Evolutionary conservation across 2,113 vertebrate species (phyloP).

Genomic region (Pedionomus torquatus): DNA sequence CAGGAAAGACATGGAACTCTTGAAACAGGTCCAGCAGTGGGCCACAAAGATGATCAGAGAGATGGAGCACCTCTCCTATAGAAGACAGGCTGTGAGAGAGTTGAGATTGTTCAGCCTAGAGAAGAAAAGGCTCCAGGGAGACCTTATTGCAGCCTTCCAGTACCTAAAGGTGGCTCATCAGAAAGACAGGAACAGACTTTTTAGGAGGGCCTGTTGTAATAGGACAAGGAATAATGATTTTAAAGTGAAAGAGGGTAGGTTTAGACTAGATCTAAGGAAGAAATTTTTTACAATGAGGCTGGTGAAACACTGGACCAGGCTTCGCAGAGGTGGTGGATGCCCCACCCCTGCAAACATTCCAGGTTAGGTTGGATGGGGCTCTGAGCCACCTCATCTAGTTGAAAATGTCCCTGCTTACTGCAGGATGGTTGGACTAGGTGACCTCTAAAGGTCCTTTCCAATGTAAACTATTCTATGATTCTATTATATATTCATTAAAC

Average conservation of each 20-base stretch:
- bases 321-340: not conserved
- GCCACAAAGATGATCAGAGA: not conserved
- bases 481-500: not conserved
- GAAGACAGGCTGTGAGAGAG: not conserved
- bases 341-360: not conserved
- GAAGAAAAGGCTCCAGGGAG: not conserved
- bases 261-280: not conserved
- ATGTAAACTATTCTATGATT: not conserved
- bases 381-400: not conserved
- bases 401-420: not conserved
- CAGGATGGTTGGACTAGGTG: not conserved
- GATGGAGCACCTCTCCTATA: not conserved
- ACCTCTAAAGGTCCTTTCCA: not conserved
- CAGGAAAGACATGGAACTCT: not conserved
- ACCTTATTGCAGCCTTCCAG: not conserved
- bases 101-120: not conserved
- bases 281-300: not conserved
- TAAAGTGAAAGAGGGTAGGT: not conserved
- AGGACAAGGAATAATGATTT: not conserved
- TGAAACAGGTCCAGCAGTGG: not conserved
- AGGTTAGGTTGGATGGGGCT: not conserved
- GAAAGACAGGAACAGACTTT: not conserved
- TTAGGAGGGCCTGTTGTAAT: not conserved
- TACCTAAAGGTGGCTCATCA: not conserved
- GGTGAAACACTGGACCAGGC: not conserved